These are phyloP conservation scores for Cryptotermes secundus DNA, from an alignment of 1,140 invertebrate species.

Conservation along the genomic window DNA sequence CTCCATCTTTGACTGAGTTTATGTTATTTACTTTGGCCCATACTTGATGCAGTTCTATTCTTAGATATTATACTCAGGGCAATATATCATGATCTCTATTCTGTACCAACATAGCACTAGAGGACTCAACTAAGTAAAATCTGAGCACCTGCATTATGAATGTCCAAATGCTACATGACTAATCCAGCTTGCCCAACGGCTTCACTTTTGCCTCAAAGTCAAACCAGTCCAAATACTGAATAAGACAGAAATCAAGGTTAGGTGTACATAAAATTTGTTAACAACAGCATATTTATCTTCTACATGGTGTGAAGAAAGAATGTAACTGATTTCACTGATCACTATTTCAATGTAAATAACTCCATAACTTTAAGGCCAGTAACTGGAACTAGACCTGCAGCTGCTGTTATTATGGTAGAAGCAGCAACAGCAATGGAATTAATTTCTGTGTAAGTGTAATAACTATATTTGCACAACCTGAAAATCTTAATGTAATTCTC, in stretches of 20 bases:
- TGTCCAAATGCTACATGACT: not conserved
- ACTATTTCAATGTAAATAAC: no score
- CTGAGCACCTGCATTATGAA: slow-evolving; percentile 5
- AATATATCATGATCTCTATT: not conserved
- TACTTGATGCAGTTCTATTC: not conserved
- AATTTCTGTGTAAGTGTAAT: no score
- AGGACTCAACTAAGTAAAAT: not conserved
- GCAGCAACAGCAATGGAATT: no score
- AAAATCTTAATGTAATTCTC: no score
- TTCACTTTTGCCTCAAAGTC: not conserved
- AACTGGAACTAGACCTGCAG: no score
- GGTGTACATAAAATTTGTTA: no score
- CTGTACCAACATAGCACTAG: slow-evolving; percentile 14
- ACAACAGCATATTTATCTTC: no score
- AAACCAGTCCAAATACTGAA: slow-evolving; percentile 13
- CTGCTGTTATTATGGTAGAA: no score
- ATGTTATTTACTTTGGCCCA: not conserved
- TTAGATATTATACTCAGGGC: not conserved
- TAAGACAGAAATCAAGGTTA: not conserved
- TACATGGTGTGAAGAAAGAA: no score
- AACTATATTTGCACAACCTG: no score
- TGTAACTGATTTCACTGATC: no score
- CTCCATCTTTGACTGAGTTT: not conserved
- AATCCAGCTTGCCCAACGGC: not conserved
- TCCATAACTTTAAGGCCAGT: no score